These are phyloP conservation scores for Brachyptera putata DNA, from an alignment of 2,888 invertebrate genomes.

Conservation along the genomic window DNA sequence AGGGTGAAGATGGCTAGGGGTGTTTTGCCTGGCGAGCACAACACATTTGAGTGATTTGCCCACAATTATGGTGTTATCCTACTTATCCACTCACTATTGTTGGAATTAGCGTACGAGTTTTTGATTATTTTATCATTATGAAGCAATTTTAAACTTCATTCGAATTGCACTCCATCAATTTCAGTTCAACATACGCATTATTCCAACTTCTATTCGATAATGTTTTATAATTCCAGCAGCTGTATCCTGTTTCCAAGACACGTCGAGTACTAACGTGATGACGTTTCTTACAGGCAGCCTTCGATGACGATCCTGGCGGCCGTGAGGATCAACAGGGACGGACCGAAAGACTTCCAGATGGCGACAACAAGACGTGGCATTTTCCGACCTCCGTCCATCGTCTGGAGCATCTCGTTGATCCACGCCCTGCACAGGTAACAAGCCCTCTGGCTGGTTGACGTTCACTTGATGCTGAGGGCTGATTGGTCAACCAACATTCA, in stretches of 20 bases:
- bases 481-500: too few species aligned
- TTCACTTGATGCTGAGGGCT: too few species aligned
- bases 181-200: neutral
- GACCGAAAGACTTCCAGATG: slow-evolving; percentile 22
- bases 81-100: too few species aligned
- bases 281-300: slow-evolving; percentile 21
- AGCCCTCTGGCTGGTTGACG: too few species aligned
- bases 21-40: too few species aligned
- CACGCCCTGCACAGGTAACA: slow-evolving; percentile 25
- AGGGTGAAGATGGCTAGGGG: too few species aligned
- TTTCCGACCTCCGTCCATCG: slow-evolving; percentile 9
- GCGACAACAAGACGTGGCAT: slow-evolving; percentile 19
- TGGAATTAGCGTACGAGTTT: too few species aligned
- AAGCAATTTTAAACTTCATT: neutral
- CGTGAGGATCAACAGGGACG: slow-evolving; percentile 9
- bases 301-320: slow-evolving; percentile 16
- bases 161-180: neutral
- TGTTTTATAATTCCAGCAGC: neutral
- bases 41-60: too few species aligned
- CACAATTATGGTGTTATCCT: too few species aligned
- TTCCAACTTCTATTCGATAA: neutral
- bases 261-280: too few species aligned
- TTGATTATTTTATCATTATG: too few species aligned
- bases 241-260: neutral
- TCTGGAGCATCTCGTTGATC: slow-evolving; percentile 19